Evolutionary conservation across 1,140 invertebrate species (phyloP), one percentile per base, ranked within the genome.

Genomic region (Lithobius niger): DNA sequence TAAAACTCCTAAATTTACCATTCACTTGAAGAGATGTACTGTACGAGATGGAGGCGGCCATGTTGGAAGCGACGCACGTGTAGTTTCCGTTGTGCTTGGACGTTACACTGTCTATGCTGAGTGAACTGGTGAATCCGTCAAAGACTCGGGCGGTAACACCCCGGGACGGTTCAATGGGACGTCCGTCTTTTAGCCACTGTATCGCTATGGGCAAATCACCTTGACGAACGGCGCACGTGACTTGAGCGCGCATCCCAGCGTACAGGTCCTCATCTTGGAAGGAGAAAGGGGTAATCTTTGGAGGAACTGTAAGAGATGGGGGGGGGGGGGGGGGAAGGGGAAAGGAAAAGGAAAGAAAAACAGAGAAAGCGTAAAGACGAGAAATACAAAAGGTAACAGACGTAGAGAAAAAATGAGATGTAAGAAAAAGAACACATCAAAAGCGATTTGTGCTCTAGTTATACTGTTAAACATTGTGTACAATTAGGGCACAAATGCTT

Each of bases 281-380:
- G 48, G 75, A 70, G 67, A 86, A 84, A 52, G 81, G 81, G 70
- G 79, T 76, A 59, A 86, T 80, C 72, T 81, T 77, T 26, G 83
- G 83, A 54, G 80, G 70, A 64, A 82, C 80, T 82, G 70, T 62
- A 71, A 67, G 62, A 50, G 18, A 28, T 28, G 18, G 16, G 28
- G n/a, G 50, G 16, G 18, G 10, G 18, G 31, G 18, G 31, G 18
- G 18, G 19, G 19, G 13, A 67, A 69, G 19, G 19, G 19, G 10
- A 48, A 10, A 48, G 19, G 10, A 48, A 48, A 21, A 48, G 45
- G 19, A n/a, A 18, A 48, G 10, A 10, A 48, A 48, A 48, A 21
- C 19, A 48, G 45, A 48, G 45, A 40, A 40, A 40, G 31, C 10
- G 18, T 40, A 40, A 18, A 18, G 18, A 40, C 18, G 18, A 40